phyloP scores from a whole-genome alignment of 2,888 invertebrate species.

The Apantesis nais region DNA sequence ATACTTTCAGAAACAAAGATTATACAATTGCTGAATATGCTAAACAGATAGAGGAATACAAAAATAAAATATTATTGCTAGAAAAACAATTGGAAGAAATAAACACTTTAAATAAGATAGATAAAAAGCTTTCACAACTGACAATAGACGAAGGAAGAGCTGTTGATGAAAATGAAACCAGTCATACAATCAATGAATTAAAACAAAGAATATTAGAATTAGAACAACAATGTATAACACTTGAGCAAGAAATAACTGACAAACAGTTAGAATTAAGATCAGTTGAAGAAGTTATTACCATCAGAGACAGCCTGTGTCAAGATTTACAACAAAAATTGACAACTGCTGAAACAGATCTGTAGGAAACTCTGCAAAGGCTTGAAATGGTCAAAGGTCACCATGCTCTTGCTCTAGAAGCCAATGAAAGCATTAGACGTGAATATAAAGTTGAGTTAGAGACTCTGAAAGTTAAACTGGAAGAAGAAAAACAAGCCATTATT shows the following conservation, averaged over 20 bases:
- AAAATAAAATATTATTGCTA: slow-evolving; percentile 66
- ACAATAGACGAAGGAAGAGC: slow-evolving; percentile 29
- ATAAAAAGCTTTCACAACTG: slow-evolving; percentile 51
- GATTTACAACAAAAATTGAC: slow-evolving; percentile 78
- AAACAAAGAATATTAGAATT: slow-evolving; percentile 62
- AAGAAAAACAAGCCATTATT: slow-evolving; percentile 74
- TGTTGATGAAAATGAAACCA: slow-evolving; percentile 18
- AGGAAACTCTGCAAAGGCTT: slow-evolving; percentile 75
- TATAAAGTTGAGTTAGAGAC: slow-evolving; percentile 79
- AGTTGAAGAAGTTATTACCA: slow-evolving; percentile 75
- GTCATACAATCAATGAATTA: slow-evolving; percentile 53
- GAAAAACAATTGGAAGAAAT: slow-evolving; percentile 54
- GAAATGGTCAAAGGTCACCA: slow-evolving; percentile 84
- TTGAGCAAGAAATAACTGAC: slow-evolving; percentile 72
- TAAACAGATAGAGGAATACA: slow-evolving; percentile 78
- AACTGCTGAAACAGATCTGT: slow-evolving; percentile 65
- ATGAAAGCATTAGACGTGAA: slow-evolving; percentile 81
- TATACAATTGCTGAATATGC: slow-evolving; percentile 74
- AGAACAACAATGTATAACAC: slow-evolving; percentile 68
- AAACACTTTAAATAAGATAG: slow-evolving; percentile 53
- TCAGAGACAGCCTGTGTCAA: slow-evolving; percentile 77
- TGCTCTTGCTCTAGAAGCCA: slow-evolving; percentile 79
- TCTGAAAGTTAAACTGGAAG: slow-evolving; percentile 75
- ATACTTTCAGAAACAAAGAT: slow-evolving; percentile 73
- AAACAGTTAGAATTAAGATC: slow-evolving; percentile 77